phyloP scores from a whole-genome alignment of 1,140 invertebrate species.

The Tyrophagus putrescentiae region DNA sequence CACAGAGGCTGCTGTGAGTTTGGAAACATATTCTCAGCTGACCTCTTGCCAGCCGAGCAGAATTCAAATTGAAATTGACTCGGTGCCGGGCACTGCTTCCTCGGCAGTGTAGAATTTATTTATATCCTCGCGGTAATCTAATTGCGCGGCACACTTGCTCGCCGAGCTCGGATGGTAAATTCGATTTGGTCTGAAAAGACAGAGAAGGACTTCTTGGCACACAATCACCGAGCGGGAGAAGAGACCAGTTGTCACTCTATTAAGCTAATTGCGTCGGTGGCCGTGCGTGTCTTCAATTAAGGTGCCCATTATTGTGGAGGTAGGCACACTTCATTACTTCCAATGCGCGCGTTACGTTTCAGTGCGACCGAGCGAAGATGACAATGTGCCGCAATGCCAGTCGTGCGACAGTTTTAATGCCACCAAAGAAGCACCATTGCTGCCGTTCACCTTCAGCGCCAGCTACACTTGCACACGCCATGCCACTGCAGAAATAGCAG shows the following conservation, averaged over 20 bases:
- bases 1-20: not conserved
- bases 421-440: no score
- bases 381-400: no score
- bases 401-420: no score
- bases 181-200: not conserved
- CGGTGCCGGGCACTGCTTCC: not conserved
- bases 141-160: no score
- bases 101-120: not conserved
- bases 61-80: constrained; percentile 4
- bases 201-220: not conserved
- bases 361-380: no score
- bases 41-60: constrained; percentile 11
- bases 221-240: no score
- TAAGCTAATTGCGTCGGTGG: constrained; percentile 9
- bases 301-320: constrained; percentile 1
- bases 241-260: constrained; percentile 5
- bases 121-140: not conserved
- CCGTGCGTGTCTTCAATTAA: constrained; percentile 15
- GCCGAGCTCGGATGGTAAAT: constrained; percentile 4
- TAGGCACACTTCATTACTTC: no score
- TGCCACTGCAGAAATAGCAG: no score
- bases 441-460: no score
- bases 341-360: no score
- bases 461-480: no score
- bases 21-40: no score